Percentiles rank a stretch among this genome's conserved stretches.
phyloP scores from a whole-genome alignment of 2,113 vertebrate genomes.

The Chaenocephalus aceratus region DNA sequence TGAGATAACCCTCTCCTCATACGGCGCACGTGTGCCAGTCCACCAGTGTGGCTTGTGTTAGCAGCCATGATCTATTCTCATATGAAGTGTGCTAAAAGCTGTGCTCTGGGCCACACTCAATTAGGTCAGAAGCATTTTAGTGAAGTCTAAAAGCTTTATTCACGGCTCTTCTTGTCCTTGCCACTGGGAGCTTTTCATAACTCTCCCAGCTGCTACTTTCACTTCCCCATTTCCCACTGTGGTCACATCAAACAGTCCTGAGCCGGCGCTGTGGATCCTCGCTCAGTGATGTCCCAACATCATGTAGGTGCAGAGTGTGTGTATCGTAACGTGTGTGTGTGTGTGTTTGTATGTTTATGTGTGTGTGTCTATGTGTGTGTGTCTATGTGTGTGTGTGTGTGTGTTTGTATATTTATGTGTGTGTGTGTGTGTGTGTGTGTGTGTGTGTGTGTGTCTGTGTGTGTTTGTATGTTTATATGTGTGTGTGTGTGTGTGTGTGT shows the following conservation, averaged over 20 bases:
- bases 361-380: constrained; percentile 16
- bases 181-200: constrained; percentile 56
- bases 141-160: constrained; percentile 53
- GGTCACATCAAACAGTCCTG: constrained; percentile 63
- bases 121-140: constrained; percentile 60
- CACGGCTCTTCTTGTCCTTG: constrained; percentile 48
- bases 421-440: no score
- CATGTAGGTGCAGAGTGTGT: constrained; percentile 44
- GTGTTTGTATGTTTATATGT: no score
- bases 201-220: constrained; percentile 69
- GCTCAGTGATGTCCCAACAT: constrained; percentile 52
- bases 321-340: constrained; percentile 12
- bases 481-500: no score
- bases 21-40: constrained; percentile 22
- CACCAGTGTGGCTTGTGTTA: constrained; percentile 65
- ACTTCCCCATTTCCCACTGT: constrained; percentile 54
- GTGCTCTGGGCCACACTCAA: constrained; percentile 67
- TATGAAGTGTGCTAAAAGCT: constrained; percentile 59
- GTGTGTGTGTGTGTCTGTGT: no score
- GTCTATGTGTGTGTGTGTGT: constrained; percentile 11
- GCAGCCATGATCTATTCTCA: constrained; percentile 63
- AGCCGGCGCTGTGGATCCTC: constrained; percentile 53
- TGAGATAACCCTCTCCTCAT: background rate
- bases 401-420: background rate
- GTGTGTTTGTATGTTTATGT: constrained; percentile 27